Conservation (phyloP, 2,113 vertebrate genomes). For the Phalacrocorax brasilianus region DNA sequence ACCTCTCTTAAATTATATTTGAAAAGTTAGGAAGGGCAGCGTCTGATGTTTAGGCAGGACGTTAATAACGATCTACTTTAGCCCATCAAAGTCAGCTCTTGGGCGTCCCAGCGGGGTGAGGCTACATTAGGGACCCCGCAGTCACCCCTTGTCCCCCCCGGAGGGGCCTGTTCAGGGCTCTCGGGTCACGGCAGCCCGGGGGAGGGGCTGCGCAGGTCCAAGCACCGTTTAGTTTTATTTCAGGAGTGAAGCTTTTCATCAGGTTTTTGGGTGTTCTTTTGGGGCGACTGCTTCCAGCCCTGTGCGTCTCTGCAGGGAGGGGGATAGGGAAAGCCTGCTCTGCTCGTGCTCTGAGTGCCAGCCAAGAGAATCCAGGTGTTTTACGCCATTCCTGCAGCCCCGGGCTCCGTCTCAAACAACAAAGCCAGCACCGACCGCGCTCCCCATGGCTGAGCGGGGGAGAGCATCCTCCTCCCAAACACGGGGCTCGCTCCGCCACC, state of each 20-base stretch:
- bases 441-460: neutral
- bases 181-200: neutral
- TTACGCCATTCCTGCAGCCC: neutral
- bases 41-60: neutral
- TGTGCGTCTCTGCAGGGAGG: neutral
- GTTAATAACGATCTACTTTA: rapidly evolving
- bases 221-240: neutral
- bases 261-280: neutral
- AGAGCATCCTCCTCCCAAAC: neutral
- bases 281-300: neutral
- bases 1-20: neutral
- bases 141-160: neutral
- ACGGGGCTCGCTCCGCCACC: neutral
- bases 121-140: neutral
- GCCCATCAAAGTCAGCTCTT: neutral
- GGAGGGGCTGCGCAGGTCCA: neutral
- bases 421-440: neutral
- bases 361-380: neutral
- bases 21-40: neutral
- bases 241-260: neutral
- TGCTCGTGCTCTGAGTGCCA: neutral
- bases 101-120: neutral
- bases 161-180: neutral
- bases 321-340: neutral
- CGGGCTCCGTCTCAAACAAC: neutral